These are phyloP conservation scores for Xenopus laevis DNA, from an alignment of 2,113 vertebrate genomes.

Conservation along the genomic window DNA sequence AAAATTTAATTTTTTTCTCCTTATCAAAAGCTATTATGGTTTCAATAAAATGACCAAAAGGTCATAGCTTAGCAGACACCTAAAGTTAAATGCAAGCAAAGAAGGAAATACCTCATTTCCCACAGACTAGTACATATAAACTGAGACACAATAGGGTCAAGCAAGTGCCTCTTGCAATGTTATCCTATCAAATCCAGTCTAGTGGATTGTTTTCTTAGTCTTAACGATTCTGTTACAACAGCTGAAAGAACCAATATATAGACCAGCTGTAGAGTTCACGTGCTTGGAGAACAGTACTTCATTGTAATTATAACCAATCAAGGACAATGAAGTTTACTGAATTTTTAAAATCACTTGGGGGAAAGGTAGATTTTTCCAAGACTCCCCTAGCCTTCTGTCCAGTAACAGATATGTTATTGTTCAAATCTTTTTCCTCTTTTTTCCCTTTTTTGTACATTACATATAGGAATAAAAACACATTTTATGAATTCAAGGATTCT, in stretches of 20 bases:
- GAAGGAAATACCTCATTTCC: conserved; percentile 65
- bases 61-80: conserved; percentile 53
- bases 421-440: neutral
- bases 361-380: conserved; percentile 10
- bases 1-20: conserved; percentile 29
- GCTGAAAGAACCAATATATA: conserved; percentile 42
- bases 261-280: conserved; percentile 41
- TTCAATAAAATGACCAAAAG: conserved; percentile 51
- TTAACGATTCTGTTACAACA: conserved; percentile 45
- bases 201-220: conserved; percentile 42
- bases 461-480: neutral
- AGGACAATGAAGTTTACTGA: conserved; percentile 26
- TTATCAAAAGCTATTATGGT: conserved; percentile 49
- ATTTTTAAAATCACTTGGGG: conserved; percentile 36
- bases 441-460: neutral
- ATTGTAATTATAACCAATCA: conserved; percentile 43
- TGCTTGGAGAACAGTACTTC: conserved; percentile 36
- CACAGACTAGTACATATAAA: conserved; percentile 54
- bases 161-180: conserved; percentile 41
- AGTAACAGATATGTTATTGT: neutral
- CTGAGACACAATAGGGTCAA: conserved; percentile 53
- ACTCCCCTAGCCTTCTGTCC: conserved; percentile 8
- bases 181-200: conserved; percentile 42
- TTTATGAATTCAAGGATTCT: neutral
- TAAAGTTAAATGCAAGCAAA: conserved; percentile 44